Evolutionary conservation across 1,140 invertebrate species (phyloP), one percentile per base, ranked within the genome.

Genomic region (Aphidius ervi): DNA sequence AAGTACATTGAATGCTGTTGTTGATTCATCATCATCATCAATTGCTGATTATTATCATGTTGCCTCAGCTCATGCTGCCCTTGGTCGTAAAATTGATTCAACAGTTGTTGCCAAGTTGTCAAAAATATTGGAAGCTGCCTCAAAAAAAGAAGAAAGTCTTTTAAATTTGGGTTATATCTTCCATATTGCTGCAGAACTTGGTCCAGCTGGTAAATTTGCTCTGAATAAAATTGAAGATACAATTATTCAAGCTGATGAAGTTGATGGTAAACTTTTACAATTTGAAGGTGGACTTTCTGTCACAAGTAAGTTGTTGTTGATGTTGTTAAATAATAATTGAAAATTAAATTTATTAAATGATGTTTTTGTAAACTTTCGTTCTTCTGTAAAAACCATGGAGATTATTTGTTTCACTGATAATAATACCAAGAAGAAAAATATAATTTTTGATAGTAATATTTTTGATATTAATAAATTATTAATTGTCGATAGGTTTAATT

Each of bases 201-300:
- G 76, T 45, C 76, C 81, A 23, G 84, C 84, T 63, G 84, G 87
- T 46, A 86, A 87, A 67, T 90, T 91, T 79, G 88, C 89, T 43
- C 84, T 87, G 59, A 86, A 92, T 59, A 85, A 90, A 52, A 88
- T 97, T 52, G 93, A 96, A 81, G 94, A 97, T 81, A 88, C 92
- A 47, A 82, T 97, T 65, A 88, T 93, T 9, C 94, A 97, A 75
- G 95, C 95, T 42, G 95, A 99, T 83, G 95, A 98, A 85, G 88
- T 96, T 31, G 91, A 97, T 81, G 88, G 89, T 8, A 87, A 87
- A 69, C 88, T 89, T 65, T 81, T 96, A 46, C 90, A 97, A 80
- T 98, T 95, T 80, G 96, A 98, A 81, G 95, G 95, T 46, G 95
- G 95, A 6, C 81, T 91, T 64, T 75, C 75, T n/a, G 63, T 78